A percentile compares a stretch with the other conserved stretches of the same genome.
Conservation (phyloP, 2,888 invertebrate genomes). For the Rutpela maculata region DNA sequence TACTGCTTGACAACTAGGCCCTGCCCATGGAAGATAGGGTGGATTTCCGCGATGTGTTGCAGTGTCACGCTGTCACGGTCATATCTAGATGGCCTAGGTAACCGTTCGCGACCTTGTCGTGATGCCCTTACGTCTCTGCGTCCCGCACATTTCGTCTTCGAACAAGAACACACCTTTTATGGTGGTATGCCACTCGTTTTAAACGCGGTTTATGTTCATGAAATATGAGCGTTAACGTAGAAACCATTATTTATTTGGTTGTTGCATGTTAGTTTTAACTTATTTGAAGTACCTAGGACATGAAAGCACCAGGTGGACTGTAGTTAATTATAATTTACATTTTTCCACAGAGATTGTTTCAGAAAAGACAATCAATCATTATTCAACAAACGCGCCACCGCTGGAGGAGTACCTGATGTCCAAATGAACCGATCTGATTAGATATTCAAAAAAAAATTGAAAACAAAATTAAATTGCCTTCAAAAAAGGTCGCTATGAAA, state of each 20-base stretch:
- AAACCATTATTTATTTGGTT: conserved; percentile 3
- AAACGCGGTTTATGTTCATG: conserved; percentile 1
- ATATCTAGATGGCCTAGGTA: conserved; percentile 29
- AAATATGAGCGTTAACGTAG: not conserved
- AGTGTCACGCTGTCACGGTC: conserved; percentile 17
- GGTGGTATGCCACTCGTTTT: not conserved
- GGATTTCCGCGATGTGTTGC: conserved; percentile 8
- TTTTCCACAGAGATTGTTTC: no score
- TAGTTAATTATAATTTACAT: not conserved
- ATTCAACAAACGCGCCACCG: no score
- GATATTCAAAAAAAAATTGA: no score
- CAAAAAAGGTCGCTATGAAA: no score
- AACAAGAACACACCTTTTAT: conserved; percentile 33
- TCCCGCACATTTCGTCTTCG: conserved; percentile 17
- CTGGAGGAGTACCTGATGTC: no score
- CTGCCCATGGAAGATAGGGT: conserved; percentile 12
- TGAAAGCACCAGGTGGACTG: not conserved
- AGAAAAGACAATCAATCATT: no score
- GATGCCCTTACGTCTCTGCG: conserved; percentile 30
- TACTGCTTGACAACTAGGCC: not conserved
- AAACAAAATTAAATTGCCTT: no score
- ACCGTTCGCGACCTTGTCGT: conserved; percentile 31
- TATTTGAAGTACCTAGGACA: not conserved
- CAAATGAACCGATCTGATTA: no score
- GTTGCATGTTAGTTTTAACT: not conserved